Conservation (phyloP, 2,113 vertebrate genomes). For the Chaenogobius annularis region DNA sequence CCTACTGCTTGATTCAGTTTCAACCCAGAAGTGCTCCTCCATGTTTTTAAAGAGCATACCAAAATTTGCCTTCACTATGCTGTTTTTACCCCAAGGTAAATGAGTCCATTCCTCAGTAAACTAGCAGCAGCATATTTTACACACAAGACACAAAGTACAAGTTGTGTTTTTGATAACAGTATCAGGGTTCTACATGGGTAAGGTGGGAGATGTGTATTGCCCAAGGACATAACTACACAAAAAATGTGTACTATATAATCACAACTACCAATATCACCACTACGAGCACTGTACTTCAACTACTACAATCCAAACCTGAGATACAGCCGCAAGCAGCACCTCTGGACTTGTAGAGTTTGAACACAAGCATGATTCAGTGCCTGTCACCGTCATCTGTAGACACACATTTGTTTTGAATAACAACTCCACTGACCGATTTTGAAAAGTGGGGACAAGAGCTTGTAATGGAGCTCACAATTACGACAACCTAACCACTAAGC, state of each 20-base stretch:
- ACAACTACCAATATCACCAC: neutral
- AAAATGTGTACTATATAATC: neutral
- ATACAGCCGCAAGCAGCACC: neutral
- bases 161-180: neutral
- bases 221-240: neutral
- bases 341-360: conserved; percentile 1
- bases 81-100: no score
- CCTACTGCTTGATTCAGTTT: neutral
- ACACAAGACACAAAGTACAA: neutral
- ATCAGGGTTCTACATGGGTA: neutral
- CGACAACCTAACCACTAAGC: no score
- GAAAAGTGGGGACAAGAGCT: neutral
- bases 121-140: no score
- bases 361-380: neutral
- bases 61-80: no score
- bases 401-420: neutral
- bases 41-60: neutral
- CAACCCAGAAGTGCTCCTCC: neutral
- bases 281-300: neutral
- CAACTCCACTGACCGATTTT: neutral
- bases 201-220: neutral
- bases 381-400: neutral
- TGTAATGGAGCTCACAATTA: no score
- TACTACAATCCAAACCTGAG: conserved; percentile 5
- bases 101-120: no score